Evolutionary conservation across 1,140 invertebrate species (phyloP).

Genomic region (Lordiphosa collinella): DNA sequence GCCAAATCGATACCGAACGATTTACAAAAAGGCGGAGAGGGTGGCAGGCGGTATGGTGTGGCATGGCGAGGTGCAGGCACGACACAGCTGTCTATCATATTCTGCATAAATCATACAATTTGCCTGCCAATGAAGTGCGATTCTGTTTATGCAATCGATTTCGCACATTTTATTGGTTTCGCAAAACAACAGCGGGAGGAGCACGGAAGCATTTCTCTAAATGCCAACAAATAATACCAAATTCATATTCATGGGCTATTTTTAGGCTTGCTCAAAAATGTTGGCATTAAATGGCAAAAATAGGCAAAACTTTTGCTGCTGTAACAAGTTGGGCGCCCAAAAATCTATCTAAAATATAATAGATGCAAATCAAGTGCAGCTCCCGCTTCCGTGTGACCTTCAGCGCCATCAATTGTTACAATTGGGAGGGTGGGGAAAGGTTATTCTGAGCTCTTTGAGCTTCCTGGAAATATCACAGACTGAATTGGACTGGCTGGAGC

Average conservation of each 20-base stretch:
- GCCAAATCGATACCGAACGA: conserved; percentile 52
- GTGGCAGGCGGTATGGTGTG: too few relatives aligned
- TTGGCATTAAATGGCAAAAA: neutral
- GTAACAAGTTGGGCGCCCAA: conserved; percentile 6
- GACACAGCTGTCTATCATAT: conserved; percentile 28
- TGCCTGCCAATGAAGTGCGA: conserved; percentile 55
- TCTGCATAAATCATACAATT: conserved; percentile 63
- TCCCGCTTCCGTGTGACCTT: neutral
- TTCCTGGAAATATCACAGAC: neutral
- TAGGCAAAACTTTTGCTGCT: neutral
- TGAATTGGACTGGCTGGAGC: conserved; percentile 25
- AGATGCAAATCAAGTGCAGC: neutral
- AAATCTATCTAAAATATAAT: conserved; percentile 13
- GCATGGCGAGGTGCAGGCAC: neutral
- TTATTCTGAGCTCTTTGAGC: too few relatives aligned
- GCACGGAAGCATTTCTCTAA: neutral
- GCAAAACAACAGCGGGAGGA: conserved; percentile 10
- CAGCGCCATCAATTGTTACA: neutral
- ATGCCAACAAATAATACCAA: neutral
- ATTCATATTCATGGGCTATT: conserved; percentile 1
- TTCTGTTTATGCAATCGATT: conserved; percentile 65
- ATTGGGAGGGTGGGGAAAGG: too few relatives aligned
- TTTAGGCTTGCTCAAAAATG: neutral
- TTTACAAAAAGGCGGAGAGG: neutral
- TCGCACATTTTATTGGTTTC: conserved; percentile 55